Evolutionary conservation across 2,888 invertebrate species (phyloP).

Genomic region (Hirtodrosophila histrioides): DNA sequence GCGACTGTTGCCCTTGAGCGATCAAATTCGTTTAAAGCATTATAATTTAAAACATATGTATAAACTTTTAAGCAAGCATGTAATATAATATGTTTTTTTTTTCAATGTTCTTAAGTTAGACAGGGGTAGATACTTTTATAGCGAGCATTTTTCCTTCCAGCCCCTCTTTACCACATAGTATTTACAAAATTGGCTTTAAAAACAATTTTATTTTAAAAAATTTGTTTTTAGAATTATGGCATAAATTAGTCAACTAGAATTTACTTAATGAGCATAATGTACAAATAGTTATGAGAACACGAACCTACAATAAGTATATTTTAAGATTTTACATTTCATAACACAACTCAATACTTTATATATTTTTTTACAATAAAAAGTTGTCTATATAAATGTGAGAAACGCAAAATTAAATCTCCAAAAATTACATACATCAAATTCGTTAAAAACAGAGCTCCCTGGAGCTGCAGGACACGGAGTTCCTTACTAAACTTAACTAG

Average conservation of each 20-base stretch:
- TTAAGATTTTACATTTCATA: slow-evolving; percentile 48
- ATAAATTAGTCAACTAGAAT: slow-evolving; percentile 71
- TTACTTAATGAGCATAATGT: slow-evolving; percentile 75
- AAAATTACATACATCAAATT: slow-evolving; percentile 67
- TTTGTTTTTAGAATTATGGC: slow-evolving; percentile 48
- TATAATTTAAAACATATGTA: slow-evolving; percentile 1
- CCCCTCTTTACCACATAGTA: slow-evolving; percentile 52
- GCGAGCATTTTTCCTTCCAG: slow-evolving; percentile 48
- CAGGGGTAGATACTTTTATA: slow-evolving; percentile 10
- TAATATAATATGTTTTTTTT: slow-evolving; percentile 9
- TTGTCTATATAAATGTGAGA: slow-evolving; percentile 32
- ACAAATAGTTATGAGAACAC: slow-evolving; percentile 73
- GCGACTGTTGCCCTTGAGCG: slow-evolving; percentile 81
- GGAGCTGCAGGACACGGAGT: slow-evolving; percentile 19
- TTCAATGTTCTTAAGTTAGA: background rate
- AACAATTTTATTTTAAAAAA: slow-evolving; percentile 62
- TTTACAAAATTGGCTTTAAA: slow-evolving; percentile 40
- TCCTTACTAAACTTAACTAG: slow-evolving; percentile 26
- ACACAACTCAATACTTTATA: slow-evolving; percentile 67
- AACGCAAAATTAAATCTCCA: slow-evolving; percentile 60
- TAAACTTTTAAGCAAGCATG: slow-evolving; percentile 8
- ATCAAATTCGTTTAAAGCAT: background rate
- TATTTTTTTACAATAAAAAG: slow-evolving; percentile 37
- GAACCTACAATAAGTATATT: slow-evolving; percentile 42
- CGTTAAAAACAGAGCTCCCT: slow-evolving; percentile 49